Base-by-base conservation (phyloP, 2,888 invertebrate genomes). In the Perithous albicinctus region DNA sequence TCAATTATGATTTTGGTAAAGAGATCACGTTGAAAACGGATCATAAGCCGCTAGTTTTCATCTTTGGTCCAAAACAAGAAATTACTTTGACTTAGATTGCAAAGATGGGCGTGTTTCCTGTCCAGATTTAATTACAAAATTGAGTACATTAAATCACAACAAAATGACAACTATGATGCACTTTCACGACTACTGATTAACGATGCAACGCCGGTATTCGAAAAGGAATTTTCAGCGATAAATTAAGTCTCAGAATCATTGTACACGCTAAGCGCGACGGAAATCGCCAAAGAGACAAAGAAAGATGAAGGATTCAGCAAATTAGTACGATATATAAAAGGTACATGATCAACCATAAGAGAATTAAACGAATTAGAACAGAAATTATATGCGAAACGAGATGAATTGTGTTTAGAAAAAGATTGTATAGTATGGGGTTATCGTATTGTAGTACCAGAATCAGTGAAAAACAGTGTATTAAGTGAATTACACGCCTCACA, bases 91-190 rank as follows among this genome's bases (percentile, higher is more conserved):
- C 69, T 67, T 35, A 41, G 83, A 66, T 63, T 84, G 10, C 80
- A 84, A 26, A 38, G 83, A 51, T 83, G 78, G 78, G 80, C 83
- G 18, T 78, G 73, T 64, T 80, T 61, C 29, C 32, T 80, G 29
- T 78, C 78, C n/a, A 43, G 69, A n/a, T 84, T 84, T 54, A 67
- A 48, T 38, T 83, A 83, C 43, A 54, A 38, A 20, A 83, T 83
- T n/a, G 76, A 81, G 18, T 69, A 84, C 51, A 59, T 84, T 2
- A 77, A 20, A 10, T 63, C 80, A 15, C 26, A 72, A 15, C 7
- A 74, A 10, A 83, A 83, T 35, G 75, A 69, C 7, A 83, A 75
- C 15, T 69, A 79, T 56, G 78, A 74, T 15, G 75, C 81, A 20
- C 59, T 81, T 10, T 81, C 81, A 4, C 59, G 81, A 20, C 48